Evolutionary conservation across 2,113 vertebrate species (phyloP), one percentile per base, ranked within the genome.

Genomic region (Narcine bancroftii): DNA sequence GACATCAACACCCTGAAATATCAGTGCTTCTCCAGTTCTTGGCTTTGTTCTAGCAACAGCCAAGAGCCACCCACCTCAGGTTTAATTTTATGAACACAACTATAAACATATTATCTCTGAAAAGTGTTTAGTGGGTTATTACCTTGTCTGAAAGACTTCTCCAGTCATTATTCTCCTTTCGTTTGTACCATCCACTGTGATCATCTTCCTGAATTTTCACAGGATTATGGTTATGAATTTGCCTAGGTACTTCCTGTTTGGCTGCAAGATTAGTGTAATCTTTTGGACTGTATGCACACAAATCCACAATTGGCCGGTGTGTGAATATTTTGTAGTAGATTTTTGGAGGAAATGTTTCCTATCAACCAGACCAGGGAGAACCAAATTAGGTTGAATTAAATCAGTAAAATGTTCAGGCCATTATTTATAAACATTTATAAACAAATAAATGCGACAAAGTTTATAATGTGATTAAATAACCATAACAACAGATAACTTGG

Each of bases 321-420:
- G 97, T 97, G 94, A 96, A 97, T 93, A 97, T 95, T 94, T 98
- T 97, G 93, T 97, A 97, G 92, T 96, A 97, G 95, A 97, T 96
- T 53, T 92, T 95, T 93, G 97, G 97, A 89, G 96, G 97, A 94
- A 96, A 97, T n/a, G 92, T 94, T 66, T 73, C 93, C 96, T 97
- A 93, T 92, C 93, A 77, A 92, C 60, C 89, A 71, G 24, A 91
- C 2, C 65, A 91, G 21, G 36, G 71, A 39, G 7, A 66, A 83
- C 33, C 26, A 83, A 83, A 39, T 75, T 19, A 83, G 9, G 24
- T 29, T 53, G 26, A 83, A 53, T 83, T 29, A 53, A 50, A 50
- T 83, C 11, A 33, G 42, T 10, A 50, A 83, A 83, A 83, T 29
- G 26, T 83, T 21, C 24, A 26, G 47, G 45, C 79, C 10, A 50